phyloP scores from a whole-genome alignment of 2,113 vertebrate species.

The Polypterus bichir region DNA sequence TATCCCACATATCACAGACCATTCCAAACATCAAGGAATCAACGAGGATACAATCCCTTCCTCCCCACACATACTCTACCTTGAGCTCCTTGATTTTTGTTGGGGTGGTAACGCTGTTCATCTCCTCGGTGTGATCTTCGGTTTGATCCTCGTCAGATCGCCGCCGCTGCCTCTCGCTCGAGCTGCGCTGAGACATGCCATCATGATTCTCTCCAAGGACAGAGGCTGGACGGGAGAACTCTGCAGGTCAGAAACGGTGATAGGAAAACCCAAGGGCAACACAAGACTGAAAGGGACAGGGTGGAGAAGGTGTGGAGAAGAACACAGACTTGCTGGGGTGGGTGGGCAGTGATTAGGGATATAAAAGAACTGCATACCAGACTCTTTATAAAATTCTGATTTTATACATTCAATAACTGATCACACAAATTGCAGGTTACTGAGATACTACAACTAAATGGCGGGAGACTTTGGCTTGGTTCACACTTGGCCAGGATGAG shows the following conservation, averaged over 20 bases:
- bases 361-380: no score
- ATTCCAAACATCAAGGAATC: no score
- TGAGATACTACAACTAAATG: no score
- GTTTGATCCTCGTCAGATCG: constrained; percentile 42
- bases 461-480: no score
- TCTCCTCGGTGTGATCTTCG: constrained; percentile 47
- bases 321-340: background rate
- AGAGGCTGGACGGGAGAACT: constrained; percentile 78
- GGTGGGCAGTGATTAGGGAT: background rate
- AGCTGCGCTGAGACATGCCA: constrained; percentile 39
- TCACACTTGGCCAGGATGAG: no score
- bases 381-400: no score
- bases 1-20: no score
- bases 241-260: constrained; percentile 36
- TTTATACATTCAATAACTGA: no score
- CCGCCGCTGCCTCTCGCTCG: constrained; percentile 32
- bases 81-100: constrained; percentile 87
- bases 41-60: no score
- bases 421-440: no score
- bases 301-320: background rate
- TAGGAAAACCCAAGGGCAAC: background rate
- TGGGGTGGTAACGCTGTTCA: constrained; percentile 56
- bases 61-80: constrained; percentile 41
- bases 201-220: constrained; percentile 80
- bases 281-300: background rate